Percentiles rank a stretch among this genome's conserved stretches.
Conservation (phyloP, 2,797 vertebrate species). For the Naso thynnoides region DNA sequence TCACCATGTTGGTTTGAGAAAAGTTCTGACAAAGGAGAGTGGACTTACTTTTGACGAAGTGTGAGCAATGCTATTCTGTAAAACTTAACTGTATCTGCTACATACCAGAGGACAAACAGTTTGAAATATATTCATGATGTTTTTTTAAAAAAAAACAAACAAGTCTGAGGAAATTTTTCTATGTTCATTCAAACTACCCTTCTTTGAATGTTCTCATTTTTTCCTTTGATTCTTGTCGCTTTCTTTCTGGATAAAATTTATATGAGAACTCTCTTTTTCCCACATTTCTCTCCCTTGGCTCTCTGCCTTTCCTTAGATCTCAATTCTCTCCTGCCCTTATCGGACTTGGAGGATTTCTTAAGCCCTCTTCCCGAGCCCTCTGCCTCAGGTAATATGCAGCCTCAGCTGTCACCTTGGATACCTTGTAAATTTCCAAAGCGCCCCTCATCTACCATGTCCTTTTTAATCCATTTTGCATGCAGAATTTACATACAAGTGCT, state of each 20-base stretch:
- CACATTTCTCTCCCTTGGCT: neutral
- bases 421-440: slow-evolving; percentile 12
- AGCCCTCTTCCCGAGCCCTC: slow-evolving; percentile 88
- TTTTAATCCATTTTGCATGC: slow-evolving; percentile 30
- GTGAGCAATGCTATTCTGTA: neutral
- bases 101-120: neutral
- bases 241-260: slow-evolving; percentile 17
- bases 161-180: neutral
- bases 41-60: neutral
- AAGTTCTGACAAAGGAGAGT: neutral
- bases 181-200: neutral
- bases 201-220: neutral
- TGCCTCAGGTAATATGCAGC: slow-evolving; percentile 84
- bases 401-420: slow-evolving; percentile 20
- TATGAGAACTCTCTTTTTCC: neutral
- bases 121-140: neutral
- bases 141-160: slow-evolving; percentile 19
- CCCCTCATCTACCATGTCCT: neutral
- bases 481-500: slow-evolving; percentile 26
- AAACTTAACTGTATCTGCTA: neutral
- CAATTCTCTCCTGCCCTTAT: slow-evolving; percentile 69
- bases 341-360: slow-evolving; percentile 82
- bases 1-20: neutral
- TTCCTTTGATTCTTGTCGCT: neutral
- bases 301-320: slow-evolving; percentile 71